Base-by-base conservation (phyloP, 1,140 invertebrate species). In the Drosophila tsacasi region DNA sequence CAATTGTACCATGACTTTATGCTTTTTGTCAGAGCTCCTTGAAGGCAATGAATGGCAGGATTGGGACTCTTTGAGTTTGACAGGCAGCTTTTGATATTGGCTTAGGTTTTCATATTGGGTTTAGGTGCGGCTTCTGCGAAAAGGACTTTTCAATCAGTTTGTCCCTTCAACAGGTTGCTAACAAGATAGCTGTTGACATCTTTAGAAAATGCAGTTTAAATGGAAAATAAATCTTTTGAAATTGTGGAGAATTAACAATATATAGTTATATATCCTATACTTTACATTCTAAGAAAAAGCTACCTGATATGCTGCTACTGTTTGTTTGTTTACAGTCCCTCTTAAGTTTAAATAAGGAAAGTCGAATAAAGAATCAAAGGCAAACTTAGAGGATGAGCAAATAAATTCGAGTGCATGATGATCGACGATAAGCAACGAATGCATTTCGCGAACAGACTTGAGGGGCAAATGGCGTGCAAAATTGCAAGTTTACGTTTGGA, bases 401-500 rank as follows among this genome's bases (percentile, higher is more conserved):
- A 21, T 13, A 40, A 40, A 30, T n/a, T n/a, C n/a, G n/a, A 42
- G 27, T 50, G 27, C 21, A 64, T 64, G 62, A 27, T 17, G 17
- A 19, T 65, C 61, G 2, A 2, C 46, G 21, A 68, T 65, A 65
- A 27, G 27, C 13, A 50, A 12, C 15, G 17, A 19, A 52, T 66
- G 37, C 27, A 49, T 39, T 47, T 63, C 6, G 40, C 12, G 25
- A 49, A 61, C 35, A 30, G 6, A 39, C 57, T 40, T 32, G 59
- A 68, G 30, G 19, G 39, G 25, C 25, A 69, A 65, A 66, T 69
- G 62, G 61, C 66, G 66, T 65, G 66, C 61, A 23, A 68, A 52
- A 40, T 64, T 35, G 47, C 46, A 68, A 32, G 44, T 25, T 52
- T 69, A 30, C 27, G 7, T 44, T 42, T 13, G 27, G 21, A 69